Evolutionary conservation across 2,797 vertebrate species (phyloP), one percentile per base, ranked within the genome.

Genomic region (Dallia pectoralis): DNA sequence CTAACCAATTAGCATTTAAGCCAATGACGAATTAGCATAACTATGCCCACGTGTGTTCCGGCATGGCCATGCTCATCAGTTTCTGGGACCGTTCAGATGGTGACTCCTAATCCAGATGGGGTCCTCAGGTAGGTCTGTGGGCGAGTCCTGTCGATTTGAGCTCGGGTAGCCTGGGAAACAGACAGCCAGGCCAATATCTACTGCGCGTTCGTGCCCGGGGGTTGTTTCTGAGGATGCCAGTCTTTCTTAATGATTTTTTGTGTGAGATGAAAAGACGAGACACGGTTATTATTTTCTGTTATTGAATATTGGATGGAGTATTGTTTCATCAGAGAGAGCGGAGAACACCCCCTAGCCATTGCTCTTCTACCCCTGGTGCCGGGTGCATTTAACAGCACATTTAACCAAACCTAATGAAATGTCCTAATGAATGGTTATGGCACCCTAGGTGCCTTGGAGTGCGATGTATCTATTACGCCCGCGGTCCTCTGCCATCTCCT

Each of bases 401-500:
- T 27, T 30, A 4, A 29, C 25, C 15, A 62, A 16, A 27, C 25
- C 75, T 89, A 88, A 91, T 88, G 84, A 90, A 90, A 88, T 78
- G 85, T 77, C 78, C 59, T 76, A 82, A 86, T 81, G 87, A 88
- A 81, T 69, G 74, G 29, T 62, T 29, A 62, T 62, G 61, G 61
- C 14, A 62, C 56, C 75, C 79, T 75, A 4, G 25, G 70, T 70
- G 77, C 75, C 76, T 78, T 82, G 83, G 80, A 85, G 76, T 77
- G 81, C 77, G 47, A 79, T 82, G 82, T 85, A 77, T 86, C 86
- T 79, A 85, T 88, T 86, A 76, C 65, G 49, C 84, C 86, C 71
- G 78, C 81, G 75, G 81, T 81, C 81, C 82, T 84, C 44, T 30
- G 27, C 27, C 83, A 83, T 81, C 65, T 82, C 81, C 72, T 74